A percentile compares a stretch with the other conserved stretches of the same genome.
phyloP scores from a whole-genome alignment of 2,113 vertebrate species.

The Phocoena sinus region DNA sequence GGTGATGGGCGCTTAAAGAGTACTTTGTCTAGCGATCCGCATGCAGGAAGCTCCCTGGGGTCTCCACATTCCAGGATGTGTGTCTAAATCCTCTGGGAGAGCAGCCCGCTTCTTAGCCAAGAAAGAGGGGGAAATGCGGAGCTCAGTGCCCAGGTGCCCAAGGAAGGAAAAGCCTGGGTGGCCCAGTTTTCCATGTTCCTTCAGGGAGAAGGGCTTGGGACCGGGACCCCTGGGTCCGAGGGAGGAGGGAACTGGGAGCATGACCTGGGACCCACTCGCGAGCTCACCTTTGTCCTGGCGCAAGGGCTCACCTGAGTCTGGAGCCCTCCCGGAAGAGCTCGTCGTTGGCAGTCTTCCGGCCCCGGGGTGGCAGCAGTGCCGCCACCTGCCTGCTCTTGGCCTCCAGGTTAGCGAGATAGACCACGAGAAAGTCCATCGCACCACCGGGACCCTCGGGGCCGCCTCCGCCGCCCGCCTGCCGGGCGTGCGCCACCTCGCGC shows the following conservation, averaged over 20 bases:
- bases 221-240: neutral
- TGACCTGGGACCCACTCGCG: neutral
- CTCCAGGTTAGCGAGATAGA: slow-evolving; percentile 84
- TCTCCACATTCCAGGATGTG: neutral
- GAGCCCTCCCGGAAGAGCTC: slow-evolving; percentile 85
- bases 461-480: slow-evolving; percentile 17
- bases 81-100: slow-evolving; percentile 73
- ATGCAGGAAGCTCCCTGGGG: neutral
- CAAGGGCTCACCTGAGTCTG: slow-evolving; percentile 80
- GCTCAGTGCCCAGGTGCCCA: neutral
- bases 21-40: neutral
- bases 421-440: slow-evolving; percentile 72
- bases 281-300: too few relatives aligned
- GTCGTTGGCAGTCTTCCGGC: slow-evolving; percentile 73
- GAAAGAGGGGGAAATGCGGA: neutral
- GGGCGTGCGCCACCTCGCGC: slow-evolving; percentile 74
- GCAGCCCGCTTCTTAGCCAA: neutral
- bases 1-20: neutral
- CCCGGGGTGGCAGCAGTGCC: slow-evolving; percentile 74
- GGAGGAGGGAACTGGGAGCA: neutral
- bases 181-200: neutral
- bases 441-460: slow-evolving; percentile 58
- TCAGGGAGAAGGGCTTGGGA: neutral
- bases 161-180: neutral
- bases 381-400: slow-evolving; percentile 82